Evolutionary conservation across 2,113 vertebrate species (phyloP).

Genomic region (Cheirogaleus medius): DNA sequence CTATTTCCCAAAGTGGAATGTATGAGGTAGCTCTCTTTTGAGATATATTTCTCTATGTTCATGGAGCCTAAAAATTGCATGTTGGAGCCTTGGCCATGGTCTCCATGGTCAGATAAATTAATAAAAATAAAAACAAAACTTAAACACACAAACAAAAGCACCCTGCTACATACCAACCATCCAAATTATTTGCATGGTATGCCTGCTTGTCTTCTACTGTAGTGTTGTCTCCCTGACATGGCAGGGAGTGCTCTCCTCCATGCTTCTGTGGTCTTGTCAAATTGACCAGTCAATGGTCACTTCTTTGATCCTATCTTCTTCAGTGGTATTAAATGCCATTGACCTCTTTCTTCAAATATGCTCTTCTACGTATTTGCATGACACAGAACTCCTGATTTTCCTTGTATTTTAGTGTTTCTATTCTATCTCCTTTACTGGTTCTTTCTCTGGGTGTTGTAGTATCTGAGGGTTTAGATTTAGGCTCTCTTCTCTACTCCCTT

Average conservation of each 20-base stretch:
- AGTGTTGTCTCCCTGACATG: not conserved
- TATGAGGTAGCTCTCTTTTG: not conserved
- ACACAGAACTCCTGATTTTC: not conserved
- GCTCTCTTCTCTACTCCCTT: not conserved
- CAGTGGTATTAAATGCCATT: not conserved
- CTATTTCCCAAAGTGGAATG: not conserved
- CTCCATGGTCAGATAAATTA: not conserved
- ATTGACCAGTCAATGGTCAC: not conserved
- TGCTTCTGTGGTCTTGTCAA: not conserved
- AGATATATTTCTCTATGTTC: not conserved
- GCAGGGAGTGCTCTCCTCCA: not conserved
- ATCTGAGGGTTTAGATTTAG: not conserved
- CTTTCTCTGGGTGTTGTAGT: not conserved
- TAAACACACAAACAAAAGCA: not conserved
- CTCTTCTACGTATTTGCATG: not conserved
- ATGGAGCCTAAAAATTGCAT: not conserved
- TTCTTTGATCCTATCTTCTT: not conserved
- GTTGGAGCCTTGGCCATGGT: not conserved
- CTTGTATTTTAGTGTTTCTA: not conserved
- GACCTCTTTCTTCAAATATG: not conserved
- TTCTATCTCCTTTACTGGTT: not conserved
- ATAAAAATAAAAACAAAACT: not conserved
- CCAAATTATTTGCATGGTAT: no score
- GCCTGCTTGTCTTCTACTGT: not conserved
- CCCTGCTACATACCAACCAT: not conserved